Base-by-base conservation (phyloP, 2,113 vertebrate genomes). In the Barnardius zonarius region DNA sequence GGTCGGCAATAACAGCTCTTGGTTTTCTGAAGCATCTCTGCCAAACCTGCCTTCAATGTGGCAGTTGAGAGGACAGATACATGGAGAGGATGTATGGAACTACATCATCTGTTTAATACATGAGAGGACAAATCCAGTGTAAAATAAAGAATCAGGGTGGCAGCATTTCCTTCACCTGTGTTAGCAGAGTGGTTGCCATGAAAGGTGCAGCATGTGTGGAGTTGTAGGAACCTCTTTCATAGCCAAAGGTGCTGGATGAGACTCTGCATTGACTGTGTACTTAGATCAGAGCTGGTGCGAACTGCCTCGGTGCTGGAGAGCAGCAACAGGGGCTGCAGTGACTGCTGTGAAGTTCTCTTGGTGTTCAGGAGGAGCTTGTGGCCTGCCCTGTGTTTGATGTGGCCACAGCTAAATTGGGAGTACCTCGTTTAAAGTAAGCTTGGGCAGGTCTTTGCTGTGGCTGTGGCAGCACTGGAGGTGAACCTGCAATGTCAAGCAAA, bases 241-340 rank as follows among this genome's bases (percentile, higher is more conserved):
- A 20, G 11, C 5, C 33, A 35, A 10, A 70, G 57, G 43, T 51
- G 63, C 43, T 43, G 70, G n/a, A 8, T 16, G 66, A 61, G 72
- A 5, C 55, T 82, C 55, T 35, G 31, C 5, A 0, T 10, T 28
- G 72, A 25, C 28, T 18, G 4, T 3, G 5, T 3, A 20, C 62
- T 82, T 4, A 2, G 4, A 15, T 10, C 14, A 3, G 55, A 52
- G 55, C 0, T 0, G 19, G 1, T 41, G 9, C 5, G 3, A 57
- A 57, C 7, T 28, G 37, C 57, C 17, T 5, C 6, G 24, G 33
- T 20, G 37, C 52, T 62, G 19, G 19, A 57, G 37, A 64, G 25
- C 73, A 13, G 74, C 1, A 1, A 6, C 17, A 49, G 41, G 9
- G 14, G 44, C 68, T 31, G 30, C 73, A 49, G 61, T 5, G 54